These are phyloP conservation scores for Cyphomyrus plagiostoma DNA, from an alignment of 2,113 vertebrate genomes.

Conservation along the genomic window DNA sequence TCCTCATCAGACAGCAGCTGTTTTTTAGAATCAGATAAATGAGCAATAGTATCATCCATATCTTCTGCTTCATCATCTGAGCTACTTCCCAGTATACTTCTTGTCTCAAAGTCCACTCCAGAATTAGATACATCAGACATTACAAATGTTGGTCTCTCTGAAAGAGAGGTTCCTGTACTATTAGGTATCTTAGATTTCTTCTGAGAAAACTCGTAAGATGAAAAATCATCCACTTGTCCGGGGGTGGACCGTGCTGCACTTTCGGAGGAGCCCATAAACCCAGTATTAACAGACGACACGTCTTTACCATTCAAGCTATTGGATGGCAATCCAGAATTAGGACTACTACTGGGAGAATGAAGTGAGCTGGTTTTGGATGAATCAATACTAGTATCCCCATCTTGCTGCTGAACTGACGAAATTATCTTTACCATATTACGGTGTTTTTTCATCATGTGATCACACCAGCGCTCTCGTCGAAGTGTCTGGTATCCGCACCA, in stretches of 20 bases:
- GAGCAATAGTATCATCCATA: constrained; percentile 76
- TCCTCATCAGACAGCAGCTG: constrained; percentile 87
- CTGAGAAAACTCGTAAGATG: constrained; percentile 60
- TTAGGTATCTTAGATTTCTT: constrained; percentile 59
- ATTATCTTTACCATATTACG: constrained; percentile 72
- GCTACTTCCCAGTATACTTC: constrained; percentile 71
- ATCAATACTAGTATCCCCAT: constrained; percentile 40
- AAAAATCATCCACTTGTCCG: constrained; percentile 51
- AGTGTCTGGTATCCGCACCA: constrained; percentile 95
- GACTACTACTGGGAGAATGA: constrained; percentile 47
- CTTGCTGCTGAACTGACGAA: constrained; percentile 61
- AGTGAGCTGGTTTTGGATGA: constrained; percentile 48
- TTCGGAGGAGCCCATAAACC: constrained; percentile 48
- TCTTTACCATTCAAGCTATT: constrained; percentile 64
- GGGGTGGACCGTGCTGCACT: constrained; percentile 60
- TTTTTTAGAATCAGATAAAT: constrained; percentile 77
- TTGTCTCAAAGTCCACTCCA: constrained; percentile 69
- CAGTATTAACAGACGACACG: constrained; percentile 55
- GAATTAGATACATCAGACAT: constrained; percentile 73
- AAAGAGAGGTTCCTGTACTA: constrained; percentile 54
- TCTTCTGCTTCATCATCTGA: constrained; percentile 87
- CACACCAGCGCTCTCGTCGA: constrained; percentile 82
- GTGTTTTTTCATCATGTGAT: constrained; percentile 94
- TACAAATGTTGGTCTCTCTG: constrained; percentile 75
- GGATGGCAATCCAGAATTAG: constrained; percentile 62